phyloP scores from a whole-genome alignment of 2,888 invertebrate genomes.

The Rambutsinella grinnellia region DNA sequence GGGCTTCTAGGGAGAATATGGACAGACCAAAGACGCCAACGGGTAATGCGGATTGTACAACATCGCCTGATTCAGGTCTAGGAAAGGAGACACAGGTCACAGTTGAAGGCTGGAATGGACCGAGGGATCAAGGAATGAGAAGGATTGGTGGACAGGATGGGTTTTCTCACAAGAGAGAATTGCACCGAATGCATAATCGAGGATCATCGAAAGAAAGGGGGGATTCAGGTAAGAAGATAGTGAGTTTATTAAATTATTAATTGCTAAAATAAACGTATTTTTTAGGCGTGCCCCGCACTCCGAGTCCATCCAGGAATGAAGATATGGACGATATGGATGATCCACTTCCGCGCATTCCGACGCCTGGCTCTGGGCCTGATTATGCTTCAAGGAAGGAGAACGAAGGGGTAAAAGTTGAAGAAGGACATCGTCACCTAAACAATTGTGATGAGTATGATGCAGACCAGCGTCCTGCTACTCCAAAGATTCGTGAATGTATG shows the following conservation, averaged over 20 bases:
- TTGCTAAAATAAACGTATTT: neutral
- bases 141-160: conserved; percentile 17
- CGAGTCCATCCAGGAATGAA: conserved; percentile 63
- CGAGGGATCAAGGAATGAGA: conserved; percentile 45
- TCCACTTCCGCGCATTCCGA: conserved; percentile 56
- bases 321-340: conserved; percentile 58
- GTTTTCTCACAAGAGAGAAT: neutral
- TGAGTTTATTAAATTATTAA: neutral
- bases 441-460: conserved; percentile 46
- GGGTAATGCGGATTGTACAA: conserved; percentile 77
- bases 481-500: conserved; percentile 42
- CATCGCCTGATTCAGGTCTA: conserved; percentile 89
- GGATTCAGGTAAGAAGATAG: conserved; percentile 23
- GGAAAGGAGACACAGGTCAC: conserved; percentile 70
- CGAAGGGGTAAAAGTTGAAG: conserved; percentile 45
- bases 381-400: conserved; percentile 9
- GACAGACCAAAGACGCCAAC: conserved; percentile 66
- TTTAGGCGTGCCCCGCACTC: conserved; percentile 61
- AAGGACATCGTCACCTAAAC: conserved; percentile 21
- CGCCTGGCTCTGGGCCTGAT: conserved; percentile 51
- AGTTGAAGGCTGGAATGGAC: conserved; percentile 57
- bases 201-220: conserved; percentile 28
- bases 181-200: conserved; percentile 4
- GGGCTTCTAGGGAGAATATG: conserved; percentile 39
- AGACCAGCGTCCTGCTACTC: conserved; percentile 56